A percentile compares a stretch with the other conserved stretches of the same genome.
Conservation (phyloP, 1,140 invertebrate species). For the Hypothenemus hampei region DNA sequence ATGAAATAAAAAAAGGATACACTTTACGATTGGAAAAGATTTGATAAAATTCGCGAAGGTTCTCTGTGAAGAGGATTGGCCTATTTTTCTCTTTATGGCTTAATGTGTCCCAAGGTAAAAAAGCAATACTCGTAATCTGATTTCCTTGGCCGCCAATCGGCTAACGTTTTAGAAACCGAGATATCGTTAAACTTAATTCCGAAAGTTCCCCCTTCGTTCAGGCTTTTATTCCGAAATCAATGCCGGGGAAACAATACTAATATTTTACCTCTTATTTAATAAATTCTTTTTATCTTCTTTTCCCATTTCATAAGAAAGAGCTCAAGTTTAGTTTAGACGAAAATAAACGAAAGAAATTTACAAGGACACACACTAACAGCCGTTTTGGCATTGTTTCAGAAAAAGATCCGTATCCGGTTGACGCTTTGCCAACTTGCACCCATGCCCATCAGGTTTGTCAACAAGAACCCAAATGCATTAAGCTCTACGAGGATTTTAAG, state of each 20-base stretch:
- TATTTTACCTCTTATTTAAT: constrained; percentile 1
- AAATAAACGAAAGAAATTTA: constrained; percentile 4
- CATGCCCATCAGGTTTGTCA: constrained; percentile 79
- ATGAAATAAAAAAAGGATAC: too few relatives aligned
- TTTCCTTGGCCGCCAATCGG: constrained; percentile 14
- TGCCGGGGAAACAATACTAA: constrained; percentile 11
- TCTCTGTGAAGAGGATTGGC: constrained; percentile 1
- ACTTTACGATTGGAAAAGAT: too few relatives aligned
- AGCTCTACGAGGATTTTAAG: constrained; percentile 79
- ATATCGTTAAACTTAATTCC: constrained; percentile 26
- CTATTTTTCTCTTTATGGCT: constrained; percentile 16
- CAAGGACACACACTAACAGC: constrained; percentile 1
- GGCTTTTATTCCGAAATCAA: constrained; percentile 19
- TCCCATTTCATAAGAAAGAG: background rate
- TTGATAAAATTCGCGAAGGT: constrained; percentile 18
- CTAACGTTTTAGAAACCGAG: constrained; percentile 15
- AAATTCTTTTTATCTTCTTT: background rate
- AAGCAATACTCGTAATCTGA: constrained; percentile 26
- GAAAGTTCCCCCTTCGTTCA: constrained; percentile 15
- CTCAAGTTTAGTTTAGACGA: background rate
- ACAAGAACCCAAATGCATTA: constrained; percentile 67
- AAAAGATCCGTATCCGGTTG: constrained; percentile 79
- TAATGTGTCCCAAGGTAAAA: constrained; percentile 26
- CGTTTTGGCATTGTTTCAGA: constrained; percentile 53
- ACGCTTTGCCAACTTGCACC: constrained; percentile 80